These are phyloP conservation scores for Sebastes fasciatus DNA, from an alignment of 2,113 vertebrate species.

Conservation along the genomic window DNA sequence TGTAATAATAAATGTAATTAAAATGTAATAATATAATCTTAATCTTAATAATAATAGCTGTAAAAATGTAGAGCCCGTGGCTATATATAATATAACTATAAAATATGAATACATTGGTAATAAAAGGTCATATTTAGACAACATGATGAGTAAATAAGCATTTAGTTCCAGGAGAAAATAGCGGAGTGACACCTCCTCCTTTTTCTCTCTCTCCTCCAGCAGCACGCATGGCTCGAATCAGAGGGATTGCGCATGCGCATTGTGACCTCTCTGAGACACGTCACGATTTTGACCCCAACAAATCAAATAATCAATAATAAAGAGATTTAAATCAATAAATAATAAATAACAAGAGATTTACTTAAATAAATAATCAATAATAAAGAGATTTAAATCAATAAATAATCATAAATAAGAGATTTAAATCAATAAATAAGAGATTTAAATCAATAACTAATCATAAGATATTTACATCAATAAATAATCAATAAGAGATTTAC, in stretches of 20 bases:
- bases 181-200: slow-evolving; percentile 23
- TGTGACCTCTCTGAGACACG: neutral
- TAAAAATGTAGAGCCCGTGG: neutral
- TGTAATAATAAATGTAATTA: neutral
- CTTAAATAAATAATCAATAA: neutral
- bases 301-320: neutral
- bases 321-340: neutral
- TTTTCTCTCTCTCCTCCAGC: neutral
- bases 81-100: too few relatives aligned
- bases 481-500: neutral
- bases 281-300: neutral
- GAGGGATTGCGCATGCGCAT: slow-evolving; percentile 70
- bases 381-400: neutral
- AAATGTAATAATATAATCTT: neutral
- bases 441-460: too few relatives aligned
- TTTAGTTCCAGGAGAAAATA: neutral
- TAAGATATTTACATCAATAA: too few relatives aligned
- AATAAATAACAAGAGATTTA: neutral
- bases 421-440: too few relatives aligned
- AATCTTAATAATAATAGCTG: neutral
- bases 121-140: too few relatives aligned
- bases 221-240: slow-evolving; percentile 14
- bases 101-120: too few relatives aligned
- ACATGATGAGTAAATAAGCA: neutral
- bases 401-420: too few relatives aligned